Evolutionary conservation across 2,113 vertebrate species (phyloP).

Genomic region (Hucho hucho): DNA sequence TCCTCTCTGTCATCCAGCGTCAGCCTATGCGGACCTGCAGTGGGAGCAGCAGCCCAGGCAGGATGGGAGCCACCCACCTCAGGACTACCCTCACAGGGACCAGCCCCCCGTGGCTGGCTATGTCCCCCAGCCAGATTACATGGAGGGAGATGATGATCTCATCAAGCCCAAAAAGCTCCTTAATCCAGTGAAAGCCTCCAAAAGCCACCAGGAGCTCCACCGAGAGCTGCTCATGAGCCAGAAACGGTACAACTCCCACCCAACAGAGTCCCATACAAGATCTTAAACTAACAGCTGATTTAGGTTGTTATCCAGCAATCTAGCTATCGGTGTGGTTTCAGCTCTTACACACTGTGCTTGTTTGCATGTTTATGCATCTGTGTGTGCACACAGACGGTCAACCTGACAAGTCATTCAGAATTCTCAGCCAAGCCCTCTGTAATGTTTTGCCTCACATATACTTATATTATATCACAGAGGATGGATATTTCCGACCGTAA

Average conservation of each 20-base stretch:
- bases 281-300: not conserved
- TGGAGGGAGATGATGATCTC: slow-evolving; percentile 81
- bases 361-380: not conserved
- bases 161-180: slow-evolving; percentile 89
- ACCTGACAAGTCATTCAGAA: no score
- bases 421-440: no score
- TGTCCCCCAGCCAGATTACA: slow-evolving; percentile 79
- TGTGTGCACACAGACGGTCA: not conserved
- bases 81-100: slow-evolving; percentile 28
- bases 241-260: slow-evolving; percentile 69
- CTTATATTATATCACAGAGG: no score
- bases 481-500: no score
- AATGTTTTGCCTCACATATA: no score
- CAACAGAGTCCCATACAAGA: not conserved
- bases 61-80: slow-evolving; percentile 6
- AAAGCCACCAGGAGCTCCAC: slow-evolving; percentile 88
- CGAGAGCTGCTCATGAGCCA: slow-evolving; percentile 88
- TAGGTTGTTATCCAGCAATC: no score
- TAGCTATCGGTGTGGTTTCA: no score
- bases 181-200: slow-evolving; percentile 88
- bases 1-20: slow-evolving; percentile 63
- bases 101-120: slow-evolving; percentile 59
- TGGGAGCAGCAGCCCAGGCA: slow-evolving; percentile 71
- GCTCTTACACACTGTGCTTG: not conserved
- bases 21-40: slow-evolving; percentile 84